Evolutionary conservation across 1,140 invertebrate genomes (phyloP).

Genomic region (Stratiolaelaps scimitus): DNA sequence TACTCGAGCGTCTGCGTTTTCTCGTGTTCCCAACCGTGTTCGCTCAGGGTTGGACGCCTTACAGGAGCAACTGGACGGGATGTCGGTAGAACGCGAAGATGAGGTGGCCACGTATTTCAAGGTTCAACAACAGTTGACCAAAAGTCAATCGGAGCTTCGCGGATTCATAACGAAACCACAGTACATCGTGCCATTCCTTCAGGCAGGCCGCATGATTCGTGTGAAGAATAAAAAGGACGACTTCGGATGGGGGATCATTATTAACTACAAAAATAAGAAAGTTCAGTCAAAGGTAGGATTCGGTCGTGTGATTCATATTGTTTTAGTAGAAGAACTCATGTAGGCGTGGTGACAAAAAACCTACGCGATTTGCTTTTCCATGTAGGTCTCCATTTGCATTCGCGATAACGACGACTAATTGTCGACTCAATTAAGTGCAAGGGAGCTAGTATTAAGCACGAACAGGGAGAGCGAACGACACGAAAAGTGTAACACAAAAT

Average conservation of each 20-base stretch:
- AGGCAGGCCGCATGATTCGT: slow-evolving; percentile 70
- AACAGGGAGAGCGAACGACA: too few relatives aligned
- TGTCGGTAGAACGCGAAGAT: slow-evolving; percentile 51
- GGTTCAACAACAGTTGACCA: slow-evolving; percentile 64
- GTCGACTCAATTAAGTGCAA: too few relatives aligned
- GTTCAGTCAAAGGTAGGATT: slow-evolving; percentile 44
- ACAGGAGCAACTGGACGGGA: slow-evolving; percentile 51
- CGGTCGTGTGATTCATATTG: too few relatives aligned
- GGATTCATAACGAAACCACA: slow-evolving; percentile 67
- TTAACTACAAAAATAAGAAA: slow-evolving; percentile 73
- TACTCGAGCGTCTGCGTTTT: slow-evolving; percentile 15
- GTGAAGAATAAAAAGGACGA: slow-evolving; percentile 69
- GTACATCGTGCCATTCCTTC: slow-evolving; percentile 81
- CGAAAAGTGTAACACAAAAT: too few relatives aligned
- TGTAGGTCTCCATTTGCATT: too few relatives aligned
- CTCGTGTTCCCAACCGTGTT: slow-evolving; percentile 3
- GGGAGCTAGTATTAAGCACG: too few relatives aligned
- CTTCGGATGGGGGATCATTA: slow-evolving; percentile 90
- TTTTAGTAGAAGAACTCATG: too few relatives aligned
- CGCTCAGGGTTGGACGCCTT: slow-evolving; percentile 58
- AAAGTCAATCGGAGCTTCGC: slow-evolving; percentile 58
- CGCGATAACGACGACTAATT: too few relatives aligned
- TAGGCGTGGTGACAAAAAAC: too few relatives aligned
- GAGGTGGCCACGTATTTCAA: slow-evolving; percentile 69
- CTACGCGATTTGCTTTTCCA: too few relatives aligned